phyloP scores from a whole-genome alignment of 1,140 invertebrate species.

The fruit fly (Drosophila melanogaster) region DNA sequence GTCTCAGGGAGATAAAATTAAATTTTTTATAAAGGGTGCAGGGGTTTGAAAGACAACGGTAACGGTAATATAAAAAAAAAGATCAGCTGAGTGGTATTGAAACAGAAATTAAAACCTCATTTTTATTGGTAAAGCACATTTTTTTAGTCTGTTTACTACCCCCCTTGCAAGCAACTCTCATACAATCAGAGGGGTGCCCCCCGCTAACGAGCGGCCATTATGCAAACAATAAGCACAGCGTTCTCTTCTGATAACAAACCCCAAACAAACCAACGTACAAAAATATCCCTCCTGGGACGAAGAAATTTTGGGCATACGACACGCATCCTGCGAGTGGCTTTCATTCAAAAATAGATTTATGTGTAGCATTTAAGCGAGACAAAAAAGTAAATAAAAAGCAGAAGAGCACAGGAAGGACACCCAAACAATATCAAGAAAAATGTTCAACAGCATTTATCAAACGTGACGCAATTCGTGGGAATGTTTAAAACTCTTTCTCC shows the following conservation, averaged over 20 bases:
- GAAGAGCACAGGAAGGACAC: conserved; percentile 6
- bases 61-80: too few relatives aligned
- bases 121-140: conserved; percentile 68
- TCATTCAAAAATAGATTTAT: conserved; percentile 84
- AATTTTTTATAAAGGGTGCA: conserved; percentile 36
- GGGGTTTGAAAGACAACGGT: not conserved
- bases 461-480: conserved; percentile 65
- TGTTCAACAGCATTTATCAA: conserved; percentile 78
- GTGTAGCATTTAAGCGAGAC: conserved; percentile 73
- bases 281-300: conserved; percentile 23
- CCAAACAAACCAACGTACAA: conserved; percentile 39
- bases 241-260: conserved; percentile 72
- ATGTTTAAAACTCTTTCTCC: conserved; percentile 37
- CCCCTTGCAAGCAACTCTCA: conserved; percentile 1
- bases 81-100: conserved; percentile 24
- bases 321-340: conserved; percentile 56
- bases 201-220: conserved; percentile 83
- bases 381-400: conserved; percentile 29
- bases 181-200: conserved; percentile 11
- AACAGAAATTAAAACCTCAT: conserved; percentile 79
- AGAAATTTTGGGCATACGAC: conserved; percentile 72
- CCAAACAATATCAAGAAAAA: conserved; percentile 74
- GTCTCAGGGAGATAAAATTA: conserved; percentile 27
- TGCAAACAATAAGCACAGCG: conserved; percentile 76
- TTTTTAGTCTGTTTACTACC: conserved; percentile 1